Base-by-base conservation (phyloP, 2,888 invertebrate species). In the Platynereis dumerilii region DNA sequence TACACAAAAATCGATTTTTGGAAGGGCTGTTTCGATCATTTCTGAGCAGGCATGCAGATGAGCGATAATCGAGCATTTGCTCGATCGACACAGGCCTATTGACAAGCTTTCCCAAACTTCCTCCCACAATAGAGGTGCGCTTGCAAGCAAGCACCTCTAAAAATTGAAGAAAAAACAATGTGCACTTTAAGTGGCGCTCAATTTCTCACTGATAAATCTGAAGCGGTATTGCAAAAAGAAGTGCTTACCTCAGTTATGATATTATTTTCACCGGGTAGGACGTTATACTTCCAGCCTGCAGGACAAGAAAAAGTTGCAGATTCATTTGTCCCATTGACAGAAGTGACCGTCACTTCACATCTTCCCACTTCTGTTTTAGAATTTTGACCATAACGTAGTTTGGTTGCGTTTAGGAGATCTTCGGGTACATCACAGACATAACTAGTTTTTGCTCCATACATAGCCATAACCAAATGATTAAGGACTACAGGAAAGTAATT, bases 381-480 rank as follows among this genome's bases (percentile, higher is more conserved):
- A 22, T 24, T 17, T 7, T 26, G 17, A 22, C n/a, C 17, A 27
- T 26, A 48, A 20, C 48, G 48, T 12, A 7, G 34, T 34, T 34
- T 34, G 34, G 34, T 34, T 34, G 34, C 5, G 12, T 34, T 34
- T 34, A 39, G 10, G 34, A 7, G 7, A 10, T 55, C 60, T 20
- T 48, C 44, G 5, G 67, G 64, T 7, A 64, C 17, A 2, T 34
- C 7, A 27, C 67, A 67, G 26, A 39, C 29, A 44, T 64, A 60
- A 1, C 27, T 44, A 2, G 64, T 48, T 3, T 28, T 60, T 29
- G 74, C 53, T 27, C 78, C 78, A 64, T 74, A 75, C 60, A 80
- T 76, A 1, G 78, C 78, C 79, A 79, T 80, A 58, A 76, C 75
- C 3, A 80, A 72, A 69, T 79, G 78, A 65, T 79, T 79, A 65